A percentile compares a stretch with the other conserved stretches of the same genome.
Conservation (phyloP, 1,140 invertebrate species). For the Temnothorax nylanderi region DNA sequence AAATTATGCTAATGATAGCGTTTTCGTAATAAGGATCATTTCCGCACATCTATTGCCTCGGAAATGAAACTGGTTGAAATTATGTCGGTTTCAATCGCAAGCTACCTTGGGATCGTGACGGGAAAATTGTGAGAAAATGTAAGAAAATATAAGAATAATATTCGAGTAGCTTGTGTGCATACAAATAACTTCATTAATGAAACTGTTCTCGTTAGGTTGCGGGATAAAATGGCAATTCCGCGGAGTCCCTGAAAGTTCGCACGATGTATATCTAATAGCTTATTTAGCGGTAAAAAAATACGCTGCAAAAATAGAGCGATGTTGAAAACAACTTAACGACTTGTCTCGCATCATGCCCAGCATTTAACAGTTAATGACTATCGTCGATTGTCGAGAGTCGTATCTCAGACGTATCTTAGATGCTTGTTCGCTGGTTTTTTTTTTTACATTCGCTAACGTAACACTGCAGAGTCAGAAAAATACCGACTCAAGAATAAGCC, state of each 20-base stretch:
- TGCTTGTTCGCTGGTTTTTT: background rate
- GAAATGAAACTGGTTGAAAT: constrained; percentile 11
- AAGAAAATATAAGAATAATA: background rate
- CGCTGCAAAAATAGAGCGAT: background rate
- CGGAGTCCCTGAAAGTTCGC: background rate
- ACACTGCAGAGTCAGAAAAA: background rate
- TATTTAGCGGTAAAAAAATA: constrained; percentile 6
- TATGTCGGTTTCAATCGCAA: constrained; percentile 1
- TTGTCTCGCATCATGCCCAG: background rate
- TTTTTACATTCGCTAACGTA: background rate
- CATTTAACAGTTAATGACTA: constrained; percentile 38
- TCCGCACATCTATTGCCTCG: background rate
- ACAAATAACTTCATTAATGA: constrained; percentile 35
- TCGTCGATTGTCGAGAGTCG: background rate
- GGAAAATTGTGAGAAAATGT: constrained; percentile 12
- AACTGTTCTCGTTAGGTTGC: constrained; percentile 13
- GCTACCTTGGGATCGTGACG: background rate
- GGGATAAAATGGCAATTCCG: constrained; percentile 5
- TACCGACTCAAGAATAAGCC: background rate
- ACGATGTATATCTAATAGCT: background rate
- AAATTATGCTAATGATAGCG: background rate
- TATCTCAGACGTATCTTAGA: background rate
- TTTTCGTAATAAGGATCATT: background rate
- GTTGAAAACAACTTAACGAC: constrained; percentile 35
- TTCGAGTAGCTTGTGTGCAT: background rate